Evolutionary conservation across 1,140 invertebrate species (phyloP), one percentile per base, ranked within the genome.

Genomic region (Scaptomyza montana): DNA sequence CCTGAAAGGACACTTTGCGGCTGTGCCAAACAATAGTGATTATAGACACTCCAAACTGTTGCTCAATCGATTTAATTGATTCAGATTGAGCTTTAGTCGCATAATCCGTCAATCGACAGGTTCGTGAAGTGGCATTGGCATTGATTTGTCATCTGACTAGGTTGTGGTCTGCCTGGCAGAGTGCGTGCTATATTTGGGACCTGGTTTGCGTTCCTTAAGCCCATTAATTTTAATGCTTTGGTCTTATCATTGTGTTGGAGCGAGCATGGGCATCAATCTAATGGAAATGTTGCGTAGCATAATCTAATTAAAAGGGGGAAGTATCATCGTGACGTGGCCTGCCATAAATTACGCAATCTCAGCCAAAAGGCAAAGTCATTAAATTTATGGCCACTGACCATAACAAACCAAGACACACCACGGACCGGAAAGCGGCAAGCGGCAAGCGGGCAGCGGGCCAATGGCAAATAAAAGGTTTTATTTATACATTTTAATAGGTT

Each of bases 261-360:
- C 41, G 57, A 36, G 33, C 33, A 9, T 46, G 46, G 30, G 51
- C 71, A 36, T 56, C 45, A 57, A 56, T 51, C 59, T 69, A 50
- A 62, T 57, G 50, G 59, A 62, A 74, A 21, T 74, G 65, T 75
- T 25, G 66, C 30, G 45, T 45, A 21, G 74, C 51, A 55, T 86
- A 82, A 86, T 86, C 75, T 82, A 86, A 86, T 86, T 86, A 86
- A 78, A 75, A 19, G 57, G 57, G 57, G 46, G 1, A 51, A 21
- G 21, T 57, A 46, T 63, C 61, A 46, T 45, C 47, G 30, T 28
- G 6, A 9, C 19, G 51, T 53, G 50, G 41, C 21, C n/a, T 21
- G 30, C 56, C 78, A 87, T 86, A 87, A 86, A 86, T 86, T 67
- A 79, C 61, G 68, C 72, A 87, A 86, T 86, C 78, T 82, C 71